Base-by-base conservation (phyloP, 1,140 invertebrate genomes). In the Eulimnadia texana region DNA sequence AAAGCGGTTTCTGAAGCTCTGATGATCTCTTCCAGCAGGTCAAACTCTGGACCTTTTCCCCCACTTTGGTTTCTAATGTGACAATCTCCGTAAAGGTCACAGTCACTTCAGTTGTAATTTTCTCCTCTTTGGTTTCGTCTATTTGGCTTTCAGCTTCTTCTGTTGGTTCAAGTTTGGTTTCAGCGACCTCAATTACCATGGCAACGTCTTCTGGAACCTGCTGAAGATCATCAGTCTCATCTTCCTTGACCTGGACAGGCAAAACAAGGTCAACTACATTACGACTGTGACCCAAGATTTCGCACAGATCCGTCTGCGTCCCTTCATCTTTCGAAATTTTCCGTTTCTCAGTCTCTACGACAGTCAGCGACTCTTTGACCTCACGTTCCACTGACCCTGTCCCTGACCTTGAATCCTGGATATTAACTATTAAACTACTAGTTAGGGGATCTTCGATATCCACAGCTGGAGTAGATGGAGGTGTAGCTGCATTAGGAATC, bases 271-370 rank as follows among this genome's bases (percentile, higher is more conserved):
- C 29, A 27, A 28, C 51, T 42, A 16, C 33, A 42, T 58, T 24
- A 28, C 56, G 1, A 11, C n/a, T 63, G 42, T 50, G 20, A 52
- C 42, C 56, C 27, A 20, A 25, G 16, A 58, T 58, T 13, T 58
- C 57, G 20, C 53, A 63, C 24, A 63, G 42, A 23, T 63, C 56
- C 23, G 62, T 63, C 58, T 63, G 62, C 2, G 62, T 63, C 20
- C 50, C 50, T 42, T 63, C 55, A 51, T 63, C 62, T 28, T 57
- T 56, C 52, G 62, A 63, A 19, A 59, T 47, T 59, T 53, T 59
- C 51, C 55, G 24, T 20, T 52, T 1, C 10, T 52, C 50, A 52
- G 19, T 19, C 23, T 52, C 19, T 9, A 52, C 23, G 9, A 11
- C 50, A 20, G 19, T 20, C 9, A 19, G 50, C 9, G 9, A 9